Percentiles rank a stretch among this genome's conserved stretches.
phyloP scores from a whole-genome alignment of 2,797 vertebrate species.

The Rhincodon typus region DNA sequence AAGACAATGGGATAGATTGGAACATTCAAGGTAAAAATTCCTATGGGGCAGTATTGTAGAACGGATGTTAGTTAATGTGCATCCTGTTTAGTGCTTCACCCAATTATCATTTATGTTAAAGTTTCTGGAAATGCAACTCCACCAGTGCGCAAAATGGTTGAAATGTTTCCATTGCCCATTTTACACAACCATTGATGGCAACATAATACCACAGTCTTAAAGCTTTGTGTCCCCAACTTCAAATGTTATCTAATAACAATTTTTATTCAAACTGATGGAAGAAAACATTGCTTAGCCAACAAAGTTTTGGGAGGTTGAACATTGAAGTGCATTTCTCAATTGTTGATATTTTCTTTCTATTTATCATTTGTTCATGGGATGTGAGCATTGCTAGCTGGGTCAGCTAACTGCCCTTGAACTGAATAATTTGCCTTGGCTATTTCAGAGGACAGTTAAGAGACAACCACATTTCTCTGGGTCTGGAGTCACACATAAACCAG shows the following conservation, averaged over 20 bases:
- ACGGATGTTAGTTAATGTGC: neutral
- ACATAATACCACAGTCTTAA: neutral
- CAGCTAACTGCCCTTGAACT: too few species aligned
- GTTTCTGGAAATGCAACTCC: neutral
- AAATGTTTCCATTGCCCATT: neutral
- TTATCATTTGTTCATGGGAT: too few species aligned
- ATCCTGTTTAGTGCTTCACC: neutral
- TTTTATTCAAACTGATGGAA: constrained; percentile 11
- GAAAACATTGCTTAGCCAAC: too few species aligned
- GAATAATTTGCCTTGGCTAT: too few species aligned
- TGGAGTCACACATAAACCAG: too few species aligned
- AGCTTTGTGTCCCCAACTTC: neutral
- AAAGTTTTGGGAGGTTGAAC: neutral
- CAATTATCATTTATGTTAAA: neutral
- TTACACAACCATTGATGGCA: neutral
- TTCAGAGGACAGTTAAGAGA: too few species aligned
- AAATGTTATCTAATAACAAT: neutral
- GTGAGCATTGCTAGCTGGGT: too few species aligned
- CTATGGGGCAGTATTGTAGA: neutral
- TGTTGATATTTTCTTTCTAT: neutral
- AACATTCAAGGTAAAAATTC: neutral
- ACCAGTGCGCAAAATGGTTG: neutral
- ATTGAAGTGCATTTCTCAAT: neutral
- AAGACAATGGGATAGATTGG: neutral
- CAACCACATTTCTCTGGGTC: too few species aligned